Conservation (phyloP, 1,140 invertebrate genomes). For the Brachionus sp. region DNA sequence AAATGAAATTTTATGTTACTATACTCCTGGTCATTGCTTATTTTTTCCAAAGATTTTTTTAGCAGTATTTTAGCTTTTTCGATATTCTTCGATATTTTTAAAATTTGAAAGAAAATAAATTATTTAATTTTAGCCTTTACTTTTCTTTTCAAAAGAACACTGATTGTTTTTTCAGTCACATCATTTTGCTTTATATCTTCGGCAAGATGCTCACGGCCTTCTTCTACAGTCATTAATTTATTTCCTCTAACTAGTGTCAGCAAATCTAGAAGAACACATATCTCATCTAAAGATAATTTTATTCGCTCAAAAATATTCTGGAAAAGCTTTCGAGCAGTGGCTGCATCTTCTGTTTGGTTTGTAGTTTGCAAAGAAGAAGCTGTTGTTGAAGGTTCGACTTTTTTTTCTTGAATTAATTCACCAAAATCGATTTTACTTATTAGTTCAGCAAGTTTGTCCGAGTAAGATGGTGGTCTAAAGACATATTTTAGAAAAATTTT, state of each 20-base stretch:
- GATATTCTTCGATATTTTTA: not conserved
- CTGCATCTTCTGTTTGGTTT: slow-evolving; percentile 1
- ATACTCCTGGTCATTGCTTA: slow-evolving; percentile 38
- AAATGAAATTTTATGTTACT: slow-evolving; percentile 28
- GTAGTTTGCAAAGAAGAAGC: not conserved
- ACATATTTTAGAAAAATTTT: not conserved
- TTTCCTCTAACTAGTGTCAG: slow-evolving; percentile 1
- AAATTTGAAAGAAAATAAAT: not conserved
- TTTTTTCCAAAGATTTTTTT: slow-evolving; percentile 44
- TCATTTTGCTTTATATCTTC: not conserved
- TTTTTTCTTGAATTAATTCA: slow-evolving; percentile 31
- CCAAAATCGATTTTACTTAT: slow-evolving; percentile 45
- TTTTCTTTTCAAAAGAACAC: slow-evolving; percentile 32
- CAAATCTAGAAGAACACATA: slow-evolving; percentile 33
- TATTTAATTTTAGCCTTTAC: not conserved
- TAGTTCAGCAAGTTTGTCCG: slow-evolving; percentile 30
- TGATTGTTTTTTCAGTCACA: slow-evolving; percentile 1
- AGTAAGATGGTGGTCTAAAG: slow-evolving; percentile 30
- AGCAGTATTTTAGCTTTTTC: slow-evolving; percentile 30
- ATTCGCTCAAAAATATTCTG: slow-evolving; percentile 35
- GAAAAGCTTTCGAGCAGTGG: slow-evolving; percentile 9
- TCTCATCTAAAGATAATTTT: slow-evolving; percentile 33
- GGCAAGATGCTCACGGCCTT: not conserved
- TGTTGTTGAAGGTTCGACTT: not conserved
- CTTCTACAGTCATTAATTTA: slow-evolving; percentile 14